Conservation (phyloP, 2,888 invertebrate species). For the Spodoptera littoralis region DNA sequence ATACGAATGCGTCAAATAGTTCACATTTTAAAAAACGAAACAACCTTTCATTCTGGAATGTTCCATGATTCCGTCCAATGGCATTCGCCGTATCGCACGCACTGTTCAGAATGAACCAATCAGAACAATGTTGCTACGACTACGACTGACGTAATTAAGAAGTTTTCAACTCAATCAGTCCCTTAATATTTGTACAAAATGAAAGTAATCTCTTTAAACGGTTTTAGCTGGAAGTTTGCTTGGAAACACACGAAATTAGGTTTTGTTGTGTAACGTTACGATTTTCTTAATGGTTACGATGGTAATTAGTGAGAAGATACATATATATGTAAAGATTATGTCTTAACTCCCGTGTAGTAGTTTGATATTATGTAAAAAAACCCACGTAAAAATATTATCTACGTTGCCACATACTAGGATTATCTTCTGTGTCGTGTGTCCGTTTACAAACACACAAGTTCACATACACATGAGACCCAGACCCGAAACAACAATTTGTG, state of each 20-base stretch:
- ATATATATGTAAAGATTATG: no score
- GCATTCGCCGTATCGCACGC: constrained; percentile 43
- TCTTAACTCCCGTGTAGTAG: no score
- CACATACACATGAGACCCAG: no score
- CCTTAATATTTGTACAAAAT: constrained; percentile 77
- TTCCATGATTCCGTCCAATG: constrained; percentile 37
- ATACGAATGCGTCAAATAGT: constrained; percentile 20
- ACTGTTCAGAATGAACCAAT: constrained; percentile 48
- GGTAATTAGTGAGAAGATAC: background rate
- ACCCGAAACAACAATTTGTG: no score
- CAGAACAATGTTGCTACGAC: constrained; percentile 50
- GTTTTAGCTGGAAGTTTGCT: constrained; percentile 62
- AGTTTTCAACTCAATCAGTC: constrained; percentile 80
- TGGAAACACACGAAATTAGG: constrained; percentile 50
- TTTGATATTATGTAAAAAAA: no score
- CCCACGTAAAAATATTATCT: no score
- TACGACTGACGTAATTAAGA: constrained; percentile 66
- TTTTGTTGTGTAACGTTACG: constrained; percentile 19
- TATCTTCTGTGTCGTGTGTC: no score
- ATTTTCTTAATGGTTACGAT: constrained; percentile 5
- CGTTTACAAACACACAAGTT: no score
- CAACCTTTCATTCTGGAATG: constrained; percentile 25
- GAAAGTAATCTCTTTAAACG: constrained; percentile 76
- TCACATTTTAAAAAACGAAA: constrained; percentile 25
- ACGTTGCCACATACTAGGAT: no score